Conservation (phyloP, 2,113 vertebrate genomes). For the Mandrillus leucophaeus region DNA sequence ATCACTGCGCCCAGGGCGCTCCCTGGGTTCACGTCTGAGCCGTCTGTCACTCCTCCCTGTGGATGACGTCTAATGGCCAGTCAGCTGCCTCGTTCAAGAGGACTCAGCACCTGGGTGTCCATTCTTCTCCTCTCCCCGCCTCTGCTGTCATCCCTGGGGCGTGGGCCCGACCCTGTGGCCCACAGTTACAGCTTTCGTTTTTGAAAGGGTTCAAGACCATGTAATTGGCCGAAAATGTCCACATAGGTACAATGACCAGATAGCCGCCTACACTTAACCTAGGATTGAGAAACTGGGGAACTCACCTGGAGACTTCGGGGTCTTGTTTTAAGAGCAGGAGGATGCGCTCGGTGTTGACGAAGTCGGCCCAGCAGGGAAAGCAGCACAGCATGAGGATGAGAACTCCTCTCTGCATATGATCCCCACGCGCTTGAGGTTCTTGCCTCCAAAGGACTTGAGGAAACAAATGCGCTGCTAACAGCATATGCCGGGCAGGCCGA, state of each 20-base stretch:
- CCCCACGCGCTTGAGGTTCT: constrained; percentile 91
- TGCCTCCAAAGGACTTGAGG: constrained; percentile 91
- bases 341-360: constrained; percentile 90
- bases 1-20: too few species aligned
- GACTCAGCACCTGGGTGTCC: neutral
- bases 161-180: neutral
- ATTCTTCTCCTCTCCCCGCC: neutral
- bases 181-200: neutral
- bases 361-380: constrained; percentile 91
- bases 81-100: neutral
- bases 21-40: neutral
- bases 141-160: neutral
- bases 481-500: accelerated
- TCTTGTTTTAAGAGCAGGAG: constrained; percentile 89
- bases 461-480: neutral
- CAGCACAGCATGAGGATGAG: constrained; percentile 92
- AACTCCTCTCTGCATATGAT: constrained; percentile 89
- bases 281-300: neutral
- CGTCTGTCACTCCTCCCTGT: neutral
- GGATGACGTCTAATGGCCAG: neutral
- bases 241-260: neutral
- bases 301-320: constrained; percentile 90
- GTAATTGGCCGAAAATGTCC: neutral
- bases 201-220: neutral
- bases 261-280: neutral